Evolutionary conservation across 2,888 invertebrate genomes (phyloP).

Genomic region (Adelphocoris suturalis): DNA sequence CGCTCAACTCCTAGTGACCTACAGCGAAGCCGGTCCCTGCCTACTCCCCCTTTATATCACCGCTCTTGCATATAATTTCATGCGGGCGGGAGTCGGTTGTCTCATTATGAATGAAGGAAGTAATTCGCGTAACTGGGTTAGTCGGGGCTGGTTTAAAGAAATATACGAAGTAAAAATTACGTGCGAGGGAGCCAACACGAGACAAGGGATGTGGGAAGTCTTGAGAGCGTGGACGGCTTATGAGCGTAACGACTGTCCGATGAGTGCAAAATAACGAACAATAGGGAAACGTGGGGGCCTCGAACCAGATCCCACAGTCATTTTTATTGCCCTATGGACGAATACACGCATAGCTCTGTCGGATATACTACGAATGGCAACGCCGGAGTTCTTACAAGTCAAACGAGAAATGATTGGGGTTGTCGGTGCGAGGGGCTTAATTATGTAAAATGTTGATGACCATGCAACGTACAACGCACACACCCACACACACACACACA

Average conservation of each 20-base stretch:
- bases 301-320: conserved; percentile 28
- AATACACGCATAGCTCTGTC: neutral
- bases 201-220: conserved; percentile 9
- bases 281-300: conserved; percentile 17
- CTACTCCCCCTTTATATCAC: neutral
- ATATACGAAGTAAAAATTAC: neutral
- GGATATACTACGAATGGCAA: neutral
- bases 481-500: too few relatives aligned
- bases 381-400: too few relatives aligned
- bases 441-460: too few relatives aligned
- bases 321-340: neutral
- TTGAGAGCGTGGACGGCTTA: neutral
- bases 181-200: neutral
- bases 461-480: too few relatives aligned
- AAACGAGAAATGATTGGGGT: too few relatives aligned
- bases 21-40: neutral
- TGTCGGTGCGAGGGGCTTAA: too few relatives aligned
- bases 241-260: conserved; percentile 15
- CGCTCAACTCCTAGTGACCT: neutral
- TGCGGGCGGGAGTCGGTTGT: conserved; percentile 4
- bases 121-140: neutral
- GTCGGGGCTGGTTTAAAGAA: neutral
- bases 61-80: conserved; percentile 9
- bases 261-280: conserved; percentile 25
- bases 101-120: conserved; percentile 26